Conservation (phyloP, 2,888 invertebrate species). For the Rapana venosa region DNA sequence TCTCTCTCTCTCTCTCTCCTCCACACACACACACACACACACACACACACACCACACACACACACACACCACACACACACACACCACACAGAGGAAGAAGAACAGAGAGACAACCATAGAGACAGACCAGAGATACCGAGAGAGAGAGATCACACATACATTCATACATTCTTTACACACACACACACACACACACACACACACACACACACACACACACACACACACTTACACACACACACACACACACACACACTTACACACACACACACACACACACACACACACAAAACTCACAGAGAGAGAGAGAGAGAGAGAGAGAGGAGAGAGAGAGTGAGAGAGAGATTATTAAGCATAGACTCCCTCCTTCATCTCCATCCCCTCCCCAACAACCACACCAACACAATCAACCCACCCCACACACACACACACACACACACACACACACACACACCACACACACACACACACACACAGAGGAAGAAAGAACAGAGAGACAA, state of each 20-base stretch:
- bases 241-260: not conserved
- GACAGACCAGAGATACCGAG: too few relatives aligned
- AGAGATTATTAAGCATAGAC: not conserved
- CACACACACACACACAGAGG: not conserved
- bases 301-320: not conserved
- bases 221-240: not conserved
- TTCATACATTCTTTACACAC: too few relatives aligned
- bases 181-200: not conserved
- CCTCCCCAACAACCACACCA: too few relatives aligned
- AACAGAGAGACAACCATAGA: not conserved
- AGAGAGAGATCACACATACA: too few relatives aligned
- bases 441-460: too few relatives aligned
- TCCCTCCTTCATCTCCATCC: not conserved
- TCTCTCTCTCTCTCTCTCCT: too few relatives aligned
- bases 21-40: too few relatives aligned
- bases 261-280: not conserved
- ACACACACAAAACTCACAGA: not conserved
- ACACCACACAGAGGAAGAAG: not conserved
- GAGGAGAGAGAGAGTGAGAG: not conserved
- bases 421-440: too few relatives aligned
- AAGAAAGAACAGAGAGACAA: not conserved
- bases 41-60: too few relatives aligned
- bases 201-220: conserved; percentile 8
- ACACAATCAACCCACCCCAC: too few relatives aligned
- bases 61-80: too few relatives aligned